phyloP scores from a whole-genome alignment of 2,797 vertebrate species.

The Uromys caudimaculatus region DNA sequence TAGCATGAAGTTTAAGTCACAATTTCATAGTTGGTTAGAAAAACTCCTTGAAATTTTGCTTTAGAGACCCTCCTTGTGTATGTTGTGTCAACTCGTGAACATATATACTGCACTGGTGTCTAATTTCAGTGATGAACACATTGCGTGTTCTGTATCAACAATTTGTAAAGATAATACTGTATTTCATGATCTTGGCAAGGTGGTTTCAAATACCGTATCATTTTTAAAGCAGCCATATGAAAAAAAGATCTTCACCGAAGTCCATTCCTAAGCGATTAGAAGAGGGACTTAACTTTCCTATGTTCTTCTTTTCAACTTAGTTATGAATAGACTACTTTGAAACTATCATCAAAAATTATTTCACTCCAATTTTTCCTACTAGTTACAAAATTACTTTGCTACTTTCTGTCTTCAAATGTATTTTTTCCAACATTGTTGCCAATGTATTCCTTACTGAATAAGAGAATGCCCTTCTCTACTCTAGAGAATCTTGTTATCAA shows the following conservation, averaged over 20 bases:
- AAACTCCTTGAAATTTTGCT: constrained; percentile 92
- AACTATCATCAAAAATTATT: constrained; percentile 35
- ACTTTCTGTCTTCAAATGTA: not conserved
- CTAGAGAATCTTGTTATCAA: constrained; percentile 39
- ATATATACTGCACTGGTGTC: not conserved
- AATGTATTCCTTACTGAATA: not conserved
- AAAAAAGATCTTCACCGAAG: not conserved
- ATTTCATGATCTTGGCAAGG: constrained; percentile 19
- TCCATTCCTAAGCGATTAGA: not conserved
- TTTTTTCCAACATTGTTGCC: constrained; percentile 21
- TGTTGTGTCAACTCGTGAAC: not conserved
- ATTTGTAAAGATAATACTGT: not conserved
- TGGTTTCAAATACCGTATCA: constrained; percentile 7
- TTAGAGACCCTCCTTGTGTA: not conserved
- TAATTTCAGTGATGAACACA: not conserved
- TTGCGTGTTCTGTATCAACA: not conserved
- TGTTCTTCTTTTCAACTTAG: constrained; percentile 27
- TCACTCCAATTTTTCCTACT: not conserved
- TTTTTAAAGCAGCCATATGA: constrained; percentile 16
- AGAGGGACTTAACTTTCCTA: not conserved
- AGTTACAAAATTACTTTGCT: constrained; percentile 45
- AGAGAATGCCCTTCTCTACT: not conserved
- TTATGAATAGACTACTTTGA: constrained; percentile 46
- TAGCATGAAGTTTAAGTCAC: constrained; percentile 76
- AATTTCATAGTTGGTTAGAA: constrained; percentile 96